Evolutionary conservation across 2,113 vertebrate species (phyloP).

Genomic region (Pelmatolapia mariae): DNA sequence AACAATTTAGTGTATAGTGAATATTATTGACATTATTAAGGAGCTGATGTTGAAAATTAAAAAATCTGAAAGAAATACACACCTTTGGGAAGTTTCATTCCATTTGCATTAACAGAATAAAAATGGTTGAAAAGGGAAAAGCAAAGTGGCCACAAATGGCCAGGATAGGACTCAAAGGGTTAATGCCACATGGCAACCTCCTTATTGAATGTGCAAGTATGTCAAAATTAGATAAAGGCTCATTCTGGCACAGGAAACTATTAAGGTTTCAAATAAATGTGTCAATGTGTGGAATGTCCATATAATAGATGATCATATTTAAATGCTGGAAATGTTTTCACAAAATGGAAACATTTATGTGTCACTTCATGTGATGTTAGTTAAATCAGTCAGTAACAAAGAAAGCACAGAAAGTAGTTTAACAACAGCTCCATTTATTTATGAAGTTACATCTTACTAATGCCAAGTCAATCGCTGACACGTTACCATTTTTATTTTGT

Average conservation of each 20-base stretch:
- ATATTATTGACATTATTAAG: no score
- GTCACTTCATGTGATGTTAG: background rate
- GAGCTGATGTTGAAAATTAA: no score
- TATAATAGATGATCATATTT: background rate
- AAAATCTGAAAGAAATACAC: no score
- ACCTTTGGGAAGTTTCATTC: no score
- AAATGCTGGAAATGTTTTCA: background rate
- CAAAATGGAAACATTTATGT: background rate
- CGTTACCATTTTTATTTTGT: background rate
- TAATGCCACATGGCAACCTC: background rate
- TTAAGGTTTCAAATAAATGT: background rate
- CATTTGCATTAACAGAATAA: no score
- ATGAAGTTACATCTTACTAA: background rate
- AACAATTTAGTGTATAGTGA: no score
- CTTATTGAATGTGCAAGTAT: background rate
- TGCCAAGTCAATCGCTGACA: background rate
- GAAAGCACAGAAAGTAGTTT: conserved; percentile 5
- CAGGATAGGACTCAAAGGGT: no score
- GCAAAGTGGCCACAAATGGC: no score
- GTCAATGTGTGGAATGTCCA: background rate
- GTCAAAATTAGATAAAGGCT: background rate
- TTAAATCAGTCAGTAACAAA: background rate
- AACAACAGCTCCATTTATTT: conserved; percentile 31
- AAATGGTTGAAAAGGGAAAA: no score
- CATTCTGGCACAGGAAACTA: background rate